Conservation (phyloP, 2,888 invertebrate genomes). For the Anthoptus insignis region DNA sequence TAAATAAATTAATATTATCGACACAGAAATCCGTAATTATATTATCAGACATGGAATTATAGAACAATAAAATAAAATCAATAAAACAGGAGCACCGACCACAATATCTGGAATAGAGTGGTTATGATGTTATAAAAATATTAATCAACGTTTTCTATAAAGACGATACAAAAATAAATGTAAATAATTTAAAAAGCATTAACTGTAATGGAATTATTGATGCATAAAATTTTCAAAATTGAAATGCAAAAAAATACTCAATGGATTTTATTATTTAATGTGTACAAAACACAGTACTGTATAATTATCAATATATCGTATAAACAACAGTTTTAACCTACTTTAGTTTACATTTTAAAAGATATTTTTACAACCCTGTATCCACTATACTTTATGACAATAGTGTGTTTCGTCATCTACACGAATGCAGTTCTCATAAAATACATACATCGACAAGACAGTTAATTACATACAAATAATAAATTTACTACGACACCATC, state of each 20-base stretch:
- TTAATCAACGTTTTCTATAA: slow-evolving; percentile 20
- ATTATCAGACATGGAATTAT: slow-evolving; percentile 35
- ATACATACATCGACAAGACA: slow-evolving; percentile 49
- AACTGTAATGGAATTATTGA: slow-evolving; percentile 63
- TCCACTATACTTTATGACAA: slow-evolving; percentile 84
- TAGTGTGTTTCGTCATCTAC: slow-evolving; percentile 69
- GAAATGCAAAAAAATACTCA: slow-evolving; percentile 78
- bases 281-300: slow-evolving; percentile 76
- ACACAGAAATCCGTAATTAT: slow-evolving; percentile 26
- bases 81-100: slow-evolving; percentile 36
- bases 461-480: slow-evolving; percentile 29
- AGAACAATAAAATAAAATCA: slow-evolving; percentile 42
- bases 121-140: slow-evolving; percentile 33
- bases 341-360: slow-evolving; percentile 77
- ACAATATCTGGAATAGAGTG: slow-evolving; percentile 31
- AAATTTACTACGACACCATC: slow-evolving; percentile 20
- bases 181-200: slow-evolving; percentile 65
- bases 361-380: slow-evolving; percentile 87
- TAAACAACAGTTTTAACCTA: slow-evolving; percentile 83
- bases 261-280: slow-evolving; percentile 67
- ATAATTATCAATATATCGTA: slow-evolving; percentile 81
- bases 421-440: slow-evolving; percentile 57
- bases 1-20: slow-evolving; percentile 26
- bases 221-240: slow-evolving; percentile 46
- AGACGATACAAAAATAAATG: slow-evolving; percentile 63